These are phyloP conservation scores for Cantharis rustica DNA, from an alignment of 2,888 invertebrate species.

Conservation along the genomic window DNA sequence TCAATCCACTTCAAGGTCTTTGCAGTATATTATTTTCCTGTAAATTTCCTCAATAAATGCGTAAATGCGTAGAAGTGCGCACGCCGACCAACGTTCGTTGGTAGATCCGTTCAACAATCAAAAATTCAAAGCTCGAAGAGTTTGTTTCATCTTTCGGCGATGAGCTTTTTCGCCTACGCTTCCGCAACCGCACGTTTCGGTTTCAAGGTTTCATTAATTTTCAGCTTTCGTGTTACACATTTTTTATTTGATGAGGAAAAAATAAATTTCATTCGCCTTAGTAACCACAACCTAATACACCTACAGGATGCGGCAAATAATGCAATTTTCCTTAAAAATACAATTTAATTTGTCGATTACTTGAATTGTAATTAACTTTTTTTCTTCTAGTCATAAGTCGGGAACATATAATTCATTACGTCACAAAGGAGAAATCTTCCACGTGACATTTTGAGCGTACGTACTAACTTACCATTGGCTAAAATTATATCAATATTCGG, in stretches of 20 bases:
- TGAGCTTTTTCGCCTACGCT: neutral
- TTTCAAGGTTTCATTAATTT: neutral
- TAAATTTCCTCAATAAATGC: neutral
- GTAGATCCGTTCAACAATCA: neutral
- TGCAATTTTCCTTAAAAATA: neutral
- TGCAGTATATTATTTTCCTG: neutral
- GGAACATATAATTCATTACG: too few species aligned
- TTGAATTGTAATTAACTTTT: too few species aligned
- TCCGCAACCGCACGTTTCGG: neutral
- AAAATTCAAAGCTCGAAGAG: neutral
- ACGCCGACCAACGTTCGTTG: neutral
- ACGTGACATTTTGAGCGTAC: too few species aligned
- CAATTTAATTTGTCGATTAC: too few species aligned
- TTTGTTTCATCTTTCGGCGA: neutral
- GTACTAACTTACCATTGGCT: too few species aligned
- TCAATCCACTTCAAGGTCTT: constrained; percentile 20
- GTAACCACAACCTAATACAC: neutral
- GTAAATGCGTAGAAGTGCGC: constrained; percentile 14
- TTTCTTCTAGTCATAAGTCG: too few species aligned
- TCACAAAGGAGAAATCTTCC: too few species aligned
- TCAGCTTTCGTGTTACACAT: neutral
- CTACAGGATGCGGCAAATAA: neutral
- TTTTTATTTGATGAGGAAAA: neutral
- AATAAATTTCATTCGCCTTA: neutral
- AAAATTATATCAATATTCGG: too few species aligned